Evolutionary conservation across 2,888 invertebrate genomes (phyloP).

Genomic region (Mythimna albipuncta): DNA sequence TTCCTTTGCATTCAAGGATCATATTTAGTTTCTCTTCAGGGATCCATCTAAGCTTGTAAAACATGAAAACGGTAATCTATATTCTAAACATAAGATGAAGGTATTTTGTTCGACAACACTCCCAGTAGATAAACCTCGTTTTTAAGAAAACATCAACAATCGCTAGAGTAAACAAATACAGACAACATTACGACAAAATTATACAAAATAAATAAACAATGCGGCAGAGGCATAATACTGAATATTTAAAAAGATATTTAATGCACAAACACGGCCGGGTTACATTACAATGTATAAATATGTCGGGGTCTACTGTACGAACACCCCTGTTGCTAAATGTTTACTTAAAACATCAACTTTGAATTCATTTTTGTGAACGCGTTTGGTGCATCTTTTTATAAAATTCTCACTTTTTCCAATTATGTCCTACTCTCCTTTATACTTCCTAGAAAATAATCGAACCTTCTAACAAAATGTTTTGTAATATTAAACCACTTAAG

Average conservation of each 20-base stretch:
- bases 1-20: too few relatives aligned
- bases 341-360: constrained; percentile 20
- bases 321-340: constrained; percentile 19
- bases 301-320: background rate
- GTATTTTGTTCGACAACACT: too few relatives aligned
- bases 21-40: too few relatives aligned
- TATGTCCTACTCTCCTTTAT: background rate
- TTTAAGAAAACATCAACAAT: background rate
- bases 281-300: constrained; percentile 24
- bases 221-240: constrained; percentile 21
- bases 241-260: constrained; percentile 55
- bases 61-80: background rate
- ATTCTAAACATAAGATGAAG: too few relatives aligned
- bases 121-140: background rate
- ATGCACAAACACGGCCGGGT: constrained; percentile 56
- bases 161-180: background rate
- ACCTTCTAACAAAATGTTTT: constrained; percentile 7
- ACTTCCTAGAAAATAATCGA: constrained; percentile 7
- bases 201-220: constrained; percentile 37
- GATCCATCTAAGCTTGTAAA: background rate
- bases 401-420: background rate
- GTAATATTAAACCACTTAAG: constrained; percentile 16
- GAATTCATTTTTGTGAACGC: background rate
- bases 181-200: constrained; percentile 14
- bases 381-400: background rate